Conservation (phyloP, 2,113 vertebrate species). For the Heterocephalus glaber region DNA sequence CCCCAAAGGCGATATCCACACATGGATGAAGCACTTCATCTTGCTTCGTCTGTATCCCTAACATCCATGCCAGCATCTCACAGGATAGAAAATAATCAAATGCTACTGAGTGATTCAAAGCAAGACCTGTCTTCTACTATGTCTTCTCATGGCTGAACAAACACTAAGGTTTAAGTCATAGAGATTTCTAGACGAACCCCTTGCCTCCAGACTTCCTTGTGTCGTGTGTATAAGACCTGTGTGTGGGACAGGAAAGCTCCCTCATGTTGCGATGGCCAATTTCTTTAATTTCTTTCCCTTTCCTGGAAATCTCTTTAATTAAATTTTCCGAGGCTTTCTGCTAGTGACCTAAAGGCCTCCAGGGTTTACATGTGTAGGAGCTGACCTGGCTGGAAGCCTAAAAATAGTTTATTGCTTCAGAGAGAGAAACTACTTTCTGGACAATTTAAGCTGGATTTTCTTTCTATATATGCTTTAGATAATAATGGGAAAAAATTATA, state of each 20-base stretch:
- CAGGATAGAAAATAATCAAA: neutral
- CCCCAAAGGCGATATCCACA: neutral
- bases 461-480: slow-evolving; percentile 69
- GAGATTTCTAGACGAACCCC: slow-evolving; percentile 7
- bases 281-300: slow-evolving; percentile 62
- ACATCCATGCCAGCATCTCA: neutral
- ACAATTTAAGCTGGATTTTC: slow-evolving; percentile 79
- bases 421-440: slow-evolving; percentile 80
- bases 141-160: neutral
- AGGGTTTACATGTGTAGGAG: slow-evolving; percentile 68
- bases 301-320: slow-evolving; percentile 80
- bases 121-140: neutral
- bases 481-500: slow-evolving; percentile 57
- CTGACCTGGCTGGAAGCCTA: slow-evolving; percentile 65
- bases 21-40: neutral
- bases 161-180: neutral
- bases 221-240: slow-evolving; percentile 43
- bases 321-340: slow-evolving; percentile 78
- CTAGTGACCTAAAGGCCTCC: slow-evolving; percentile 69
- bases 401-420: slow-evolving; percentile 80
- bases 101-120: neutral
- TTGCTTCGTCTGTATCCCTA: neutral
- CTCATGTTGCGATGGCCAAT: slow-evolving; percentile 23
- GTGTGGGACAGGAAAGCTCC: slow-evolving; percentile 33
- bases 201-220: slow-evolving; percentile 8